Evolutionary conservation across 2,888 invertebrate genomes (phyloP).

Genomic region (Matsumyia berberina): DNA sequence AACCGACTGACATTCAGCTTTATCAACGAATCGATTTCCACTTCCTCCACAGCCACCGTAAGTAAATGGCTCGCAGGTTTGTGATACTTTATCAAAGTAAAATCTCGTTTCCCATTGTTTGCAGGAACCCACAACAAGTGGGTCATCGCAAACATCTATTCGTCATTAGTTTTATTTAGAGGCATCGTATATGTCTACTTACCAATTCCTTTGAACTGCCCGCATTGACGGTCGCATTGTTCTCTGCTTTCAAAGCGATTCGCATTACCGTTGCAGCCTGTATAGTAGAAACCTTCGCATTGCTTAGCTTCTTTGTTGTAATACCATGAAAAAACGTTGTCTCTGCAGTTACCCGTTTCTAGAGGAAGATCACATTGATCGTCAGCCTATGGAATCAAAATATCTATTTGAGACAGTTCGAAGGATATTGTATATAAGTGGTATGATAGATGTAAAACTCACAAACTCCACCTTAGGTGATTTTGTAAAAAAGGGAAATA

Average conservation of each 20-base stretch:
- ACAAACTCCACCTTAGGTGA: too few relatives aligned
- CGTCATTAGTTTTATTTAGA: conserved; percentile 29
- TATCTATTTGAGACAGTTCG: too few relatives aligned
- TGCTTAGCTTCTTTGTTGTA: conserved; percentile 87
- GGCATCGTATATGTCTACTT: conserved; percentile 76
- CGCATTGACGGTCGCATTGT: conserved; percentile 91
- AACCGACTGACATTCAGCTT: conserved; percentile 90
- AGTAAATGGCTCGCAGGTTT: conserved; percentile 88
- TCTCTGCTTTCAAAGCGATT: conserved; percentile 91
- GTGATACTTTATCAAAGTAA: conserved; percentile 88
- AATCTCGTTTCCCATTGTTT: conserved; percentile 86
- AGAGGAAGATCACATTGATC: conserved; percentile 85
- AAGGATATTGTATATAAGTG: too few relatives aligned
- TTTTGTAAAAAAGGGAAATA: too few relatives aligned
- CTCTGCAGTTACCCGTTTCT: conserved; percentile 89
- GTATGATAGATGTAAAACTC: too few relatives aligned
- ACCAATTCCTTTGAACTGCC: conserved; percentile 89
- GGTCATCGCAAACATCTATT: conserved; percentile 90
- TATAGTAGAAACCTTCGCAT: conserved; percentile 89
- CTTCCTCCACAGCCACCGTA: conserved; percentile 95
- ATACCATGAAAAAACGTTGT: conserved; percentile 89
- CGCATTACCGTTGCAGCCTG: conserved; percentile 90
- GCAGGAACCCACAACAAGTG: conserved; percentile 90
- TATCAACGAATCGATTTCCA: conserved; percentile 91
- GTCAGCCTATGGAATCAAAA: conserved; percentile 77